Evolutionary conservation across 92 coral and sea anemone genomes (phyloP), one percentile per base, ranked within the genome.

Genomic region (Epizoanthus scotinus): DNA sequence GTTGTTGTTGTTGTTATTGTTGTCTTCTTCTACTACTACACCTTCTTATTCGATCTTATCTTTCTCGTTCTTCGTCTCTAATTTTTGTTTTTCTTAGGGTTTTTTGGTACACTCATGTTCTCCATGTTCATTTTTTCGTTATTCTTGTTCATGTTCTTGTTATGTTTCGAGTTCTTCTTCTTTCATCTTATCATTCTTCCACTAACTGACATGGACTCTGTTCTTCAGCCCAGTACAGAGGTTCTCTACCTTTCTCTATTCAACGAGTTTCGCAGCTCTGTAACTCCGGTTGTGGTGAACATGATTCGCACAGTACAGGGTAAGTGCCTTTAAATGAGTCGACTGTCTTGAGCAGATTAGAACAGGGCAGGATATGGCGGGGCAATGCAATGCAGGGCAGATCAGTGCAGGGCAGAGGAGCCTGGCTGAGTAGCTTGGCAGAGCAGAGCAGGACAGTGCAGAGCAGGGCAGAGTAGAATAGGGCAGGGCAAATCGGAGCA

Each of bases 221-320:
- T 18, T 66, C 79, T 78, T 12, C 71, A 94, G 98, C 90, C 93
- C 8, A 89, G 98, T 75, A 87, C 89, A 55, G 98, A 94, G 52
- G 91, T 87, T 56, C 82, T 95, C 42, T 89, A 84, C 24, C 90
- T 95, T 59, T 87, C 97, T 36, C 78, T 95, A 55, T 84, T 90
- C 63, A 87, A 86, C 20, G 98, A 95, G 84, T 95, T 90, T 59
- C 94, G 98, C 59, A 78, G 85, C 68, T 82, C 89, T 42, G 97
- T 95, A 18, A 93, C 98, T 1, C 98, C 95, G 61, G 82, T 89
- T 50, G 92, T 95, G 20, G 97, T 87, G 58, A 80, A 85, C 63
- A 84, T 95, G 87, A 86, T 95, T 54, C 87, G 86, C 54, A 82
- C 94, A 13, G 90, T 91, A 15, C 98, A 95, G 84, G 91, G 98